These are phyloP conservation scores for Scaptomyza flava DNA, from an alignment of 2,888 invertebrate species.

Conservation along the genomic window DNA sequence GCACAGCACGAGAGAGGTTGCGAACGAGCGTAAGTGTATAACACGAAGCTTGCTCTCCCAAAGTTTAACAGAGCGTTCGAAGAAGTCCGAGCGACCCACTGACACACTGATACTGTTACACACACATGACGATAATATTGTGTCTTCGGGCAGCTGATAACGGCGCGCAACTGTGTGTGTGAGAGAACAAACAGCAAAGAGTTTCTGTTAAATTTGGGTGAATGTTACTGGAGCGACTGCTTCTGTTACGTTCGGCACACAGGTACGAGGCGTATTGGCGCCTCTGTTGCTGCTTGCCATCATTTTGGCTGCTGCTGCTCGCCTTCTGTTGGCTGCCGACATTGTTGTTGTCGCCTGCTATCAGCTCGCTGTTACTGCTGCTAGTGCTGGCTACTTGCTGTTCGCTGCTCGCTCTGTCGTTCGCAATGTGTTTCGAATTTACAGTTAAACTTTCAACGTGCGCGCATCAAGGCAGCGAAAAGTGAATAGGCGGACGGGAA, in stretches of 20 bases:
- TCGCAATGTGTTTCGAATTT: constrained; percentile 58
- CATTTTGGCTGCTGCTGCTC: constrained; percentile 42
- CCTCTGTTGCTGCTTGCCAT: constrained; percentile 40
- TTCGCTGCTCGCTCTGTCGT: constrained; percentile 39
- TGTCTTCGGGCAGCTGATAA: constrained; percentile 56
- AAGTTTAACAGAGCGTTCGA: constrained; percentile 43
- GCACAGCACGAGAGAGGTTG: constrained; percentile 8
- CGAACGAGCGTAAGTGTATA: constrained; percentile 18
- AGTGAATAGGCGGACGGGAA: constrained; percentile 68
- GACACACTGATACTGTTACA: constrained; percentile 69
- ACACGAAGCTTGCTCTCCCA: constrained; percentile 41
- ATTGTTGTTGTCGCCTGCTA: constrained; percentile 10
- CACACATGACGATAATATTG: constrained; percentile 25
- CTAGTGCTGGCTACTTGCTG: too few species aligned
- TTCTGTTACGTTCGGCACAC: constrained; percentile 43
- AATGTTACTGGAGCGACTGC: constrained; percentile 25
- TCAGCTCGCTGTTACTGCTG: constrained; percentile 36
- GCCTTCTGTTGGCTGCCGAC: constrained; percentile 33
- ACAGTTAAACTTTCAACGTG: constrained; percentile 74
- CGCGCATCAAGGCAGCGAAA: constrained; percentile 69
- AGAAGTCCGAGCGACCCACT: constrained; percentile 66
- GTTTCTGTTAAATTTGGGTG: constrained; percentile 42
- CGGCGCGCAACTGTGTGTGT: constrained; percentile 58
- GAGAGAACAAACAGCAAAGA: constrained; percentile 11
- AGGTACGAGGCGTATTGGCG: constrained; percentile 59